phyloP scores from a whole-genome alignment of 2,113 vertebrate genomes.

The Lanius collurio region DNA sequence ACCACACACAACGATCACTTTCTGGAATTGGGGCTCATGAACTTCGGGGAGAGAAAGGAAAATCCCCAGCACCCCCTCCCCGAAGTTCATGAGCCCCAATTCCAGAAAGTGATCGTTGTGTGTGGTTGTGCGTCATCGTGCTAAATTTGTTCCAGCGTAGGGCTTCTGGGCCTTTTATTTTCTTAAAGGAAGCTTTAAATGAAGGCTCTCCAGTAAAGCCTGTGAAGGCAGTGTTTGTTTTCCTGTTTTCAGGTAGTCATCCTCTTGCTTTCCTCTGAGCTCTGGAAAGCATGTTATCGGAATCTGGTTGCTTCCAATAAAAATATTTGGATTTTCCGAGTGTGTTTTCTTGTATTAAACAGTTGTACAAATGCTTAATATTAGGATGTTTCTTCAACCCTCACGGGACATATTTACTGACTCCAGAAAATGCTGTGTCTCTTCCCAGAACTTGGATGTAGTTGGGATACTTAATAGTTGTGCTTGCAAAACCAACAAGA shows the following conservation, averaged over 20 bases:
- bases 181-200: neutral
- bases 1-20: too few relatives aligned
- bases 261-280: neutral
- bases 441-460: conserved; percentile 27
- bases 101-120: neutral
- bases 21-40: too few relatives aligned
- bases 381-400: conserved; percentile 16
- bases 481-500: conserved; percentile 52
- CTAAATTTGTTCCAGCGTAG: neutral
- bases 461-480: neutral
- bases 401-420: conserved; percentile 29
- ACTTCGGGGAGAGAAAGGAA: neutral
- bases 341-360: conserved; percentile 32
- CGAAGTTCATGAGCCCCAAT: neutral
- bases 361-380: conserved; percentile 15
- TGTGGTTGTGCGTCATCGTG: neutral
- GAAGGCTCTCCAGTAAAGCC: neutral
- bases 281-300: neutral
- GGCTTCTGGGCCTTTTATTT: neutral
- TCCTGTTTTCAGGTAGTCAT: conserved; percentile 22
- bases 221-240: neutral
- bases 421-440: conserved; percentile 6
- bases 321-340: conserved; percentile 52
- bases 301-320: neutral
- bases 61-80: neutral